Base-by-base conservation (phyloP, 1,140 invertebrate species). In the Lucilia cuprina region DNA sequence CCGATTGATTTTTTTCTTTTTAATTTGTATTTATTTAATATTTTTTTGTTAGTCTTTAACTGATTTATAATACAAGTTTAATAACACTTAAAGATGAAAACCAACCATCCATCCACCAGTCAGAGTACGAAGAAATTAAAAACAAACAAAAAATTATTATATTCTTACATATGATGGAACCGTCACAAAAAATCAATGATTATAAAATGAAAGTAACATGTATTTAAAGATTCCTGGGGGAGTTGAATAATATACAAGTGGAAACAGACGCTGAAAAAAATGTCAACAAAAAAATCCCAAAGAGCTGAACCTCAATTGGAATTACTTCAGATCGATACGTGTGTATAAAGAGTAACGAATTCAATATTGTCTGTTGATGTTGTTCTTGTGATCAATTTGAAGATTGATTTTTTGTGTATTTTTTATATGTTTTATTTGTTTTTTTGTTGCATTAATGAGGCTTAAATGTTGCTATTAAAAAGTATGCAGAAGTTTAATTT, bases 391-490 rank as follows among this genome's bases (percentile, higher is more conserved):
- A 70, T 70, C 65, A 70, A 70, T 21, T 70, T 70, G 65, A 70
- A 21, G 65, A 60, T 60, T 60, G 55, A 60, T 60, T 60, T 60
- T n/a, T 41, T 41, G 41, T 60, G 55, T 60, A n/a, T 70, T 70
- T 0, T 70, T 30, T 30, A n/a, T 14, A 10, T 70, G 65, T 70
- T 70, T 3, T 70, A 3, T 17, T 70, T 70, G 8, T 80, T 49
- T 80, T 80, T 80, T 80, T 80, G 35, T 49, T 80, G 77, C 77
- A 80, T 80, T 80, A 80, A 80, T 80, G 77, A 80, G 77, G 77
- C 77, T 80, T 80, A 80, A 80, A 80, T 80, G 77, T 49, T 80
- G 77, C 77, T 49, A 80, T 80, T 80, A 80, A 80, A 80, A 80
- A 80, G 19, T 80, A 80, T 80, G 77, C 77, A 50, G 77, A 80